Evolutionary conservation across 2,113 vertebrate species (phyloP), one percentile per base, ranked within the genome.

Genomic region (Felis chaus): DNA sequence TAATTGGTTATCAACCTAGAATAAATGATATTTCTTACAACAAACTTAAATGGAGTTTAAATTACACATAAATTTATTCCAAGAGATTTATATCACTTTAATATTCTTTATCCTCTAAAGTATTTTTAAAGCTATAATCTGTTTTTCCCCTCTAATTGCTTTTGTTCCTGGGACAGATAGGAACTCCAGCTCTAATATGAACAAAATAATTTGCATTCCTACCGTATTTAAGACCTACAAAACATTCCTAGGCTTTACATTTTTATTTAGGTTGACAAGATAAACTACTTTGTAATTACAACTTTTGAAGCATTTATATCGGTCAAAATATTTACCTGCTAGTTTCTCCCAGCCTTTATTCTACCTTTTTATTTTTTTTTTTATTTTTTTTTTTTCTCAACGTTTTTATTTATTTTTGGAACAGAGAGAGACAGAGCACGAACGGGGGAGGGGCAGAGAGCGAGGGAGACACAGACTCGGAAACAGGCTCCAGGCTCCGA

Each of bases 201-300:
- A 0, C 88, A 31, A 84, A 91, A 63, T 89, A 93, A 80, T 78
- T 79, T 81, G 41, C 33, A 61, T 93, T 86, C n/a, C 76, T 65
- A 39, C 10, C 2, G 1, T 90, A 33, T 71, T 93, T 84, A 65
- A 73, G 55, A 85, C 7, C n/a, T 4, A 57, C 3, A 81, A 78
- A 68, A 81, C 36, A 10, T 88, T 96, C 7, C 53, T 74, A 33
- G 31, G 33, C 53, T 55, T 87, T 85, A 71, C 19, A 33, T 79
- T 53, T 86, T 95, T 31, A 69, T 4, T 78, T 95, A 36, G 29
- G 27, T 79, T 91, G 79, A 45, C 68, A 80, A 91, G 36, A 45
- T 95, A 81, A 80, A 82, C 65, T 83, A 27, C 50, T 94, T 12
- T 6, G 48, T 97, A 95, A 74, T 83, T 87, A 94, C 45, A 84